Percentiles rank a stretch among this genome's conserved stretches.
Evolutionary conservation across 35 echinoderm and acorn worm genomes (phyloP).

Genomic region (Anneissia japonica): DNA sequence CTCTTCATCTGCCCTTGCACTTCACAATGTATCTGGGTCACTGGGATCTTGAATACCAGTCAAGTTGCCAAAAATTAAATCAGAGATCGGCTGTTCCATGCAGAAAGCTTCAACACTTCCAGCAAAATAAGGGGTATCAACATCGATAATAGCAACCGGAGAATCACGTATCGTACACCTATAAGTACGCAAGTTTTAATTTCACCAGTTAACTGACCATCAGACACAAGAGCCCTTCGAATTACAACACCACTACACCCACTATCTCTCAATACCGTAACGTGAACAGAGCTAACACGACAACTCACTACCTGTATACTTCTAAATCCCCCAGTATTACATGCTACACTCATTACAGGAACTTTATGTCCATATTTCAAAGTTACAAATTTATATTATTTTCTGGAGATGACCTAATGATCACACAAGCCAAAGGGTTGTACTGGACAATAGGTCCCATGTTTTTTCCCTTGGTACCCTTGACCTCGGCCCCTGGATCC

Average conservation of each 20-base stretch:
- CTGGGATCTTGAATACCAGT: constrained; percentile 25
- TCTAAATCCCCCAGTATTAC: no score
- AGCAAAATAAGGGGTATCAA: constrained; percentile 49
- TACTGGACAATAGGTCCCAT: no score
- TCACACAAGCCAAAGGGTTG: no score
- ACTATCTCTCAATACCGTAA: constrained; percentile 39
- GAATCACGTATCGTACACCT: constrained; percentile 21
- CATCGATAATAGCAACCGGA: constrained; percentile 20
- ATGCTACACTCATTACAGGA: no score
- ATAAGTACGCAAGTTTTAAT: constrained; percentile 34
- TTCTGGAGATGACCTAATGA: no score
- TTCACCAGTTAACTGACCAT: constrained; percentile 36
- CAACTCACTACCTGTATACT: no score
- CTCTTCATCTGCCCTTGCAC: neutral
- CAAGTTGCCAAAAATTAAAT: constrained; percentile 44
- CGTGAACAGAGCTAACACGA: no score
- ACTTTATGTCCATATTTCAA: no score
- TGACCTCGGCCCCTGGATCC: no score
- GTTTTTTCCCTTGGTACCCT: no score
- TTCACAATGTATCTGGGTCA: neutral
- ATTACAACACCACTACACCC: constrained; percentile 54
- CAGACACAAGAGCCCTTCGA: neutral
- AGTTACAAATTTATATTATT: no score
- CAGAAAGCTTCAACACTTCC: constrained; percentile 41
- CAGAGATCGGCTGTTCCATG: constrained; percentile 42